Conservation (phyloP, 2,113 vertebrate species). For the Sterna hirundo region DNA sequence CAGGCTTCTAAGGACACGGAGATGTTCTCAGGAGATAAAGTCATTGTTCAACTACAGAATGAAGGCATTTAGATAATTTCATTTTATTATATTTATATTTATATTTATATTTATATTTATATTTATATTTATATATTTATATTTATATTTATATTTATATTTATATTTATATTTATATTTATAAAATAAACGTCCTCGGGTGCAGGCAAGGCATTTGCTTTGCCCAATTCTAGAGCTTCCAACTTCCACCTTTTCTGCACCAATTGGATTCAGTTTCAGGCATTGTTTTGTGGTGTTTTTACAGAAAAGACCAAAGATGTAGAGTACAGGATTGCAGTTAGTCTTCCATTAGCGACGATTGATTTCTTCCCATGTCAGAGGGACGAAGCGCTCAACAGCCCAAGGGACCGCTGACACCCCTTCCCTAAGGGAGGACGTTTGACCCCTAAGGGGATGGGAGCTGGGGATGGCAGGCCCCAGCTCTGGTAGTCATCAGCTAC, state of each 20-base stretch:
- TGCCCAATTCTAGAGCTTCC: background rate
- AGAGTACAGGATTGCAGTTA: background rate
- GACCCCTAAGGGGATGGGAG: background rate
- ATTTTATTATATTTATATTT: slow-evolving; percentile 40
- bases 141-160: slow-evolving; percentile 35
- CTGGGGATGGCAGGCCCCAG: background rate
- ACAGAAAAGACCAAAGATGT: background rate
- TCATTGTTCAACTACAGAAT: slow-evolving; percentile 29
- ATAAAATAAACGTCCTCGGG: background rate
- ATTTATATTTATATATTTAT: slow-evolving; percentile 32
- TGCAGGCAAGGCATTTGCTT: background rate
- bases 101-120: background rate
- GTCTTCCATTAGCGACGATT: background rate
- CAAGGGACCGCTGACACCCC: accelerated
- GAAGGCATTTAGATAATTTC: slow-evolving; percentile 3
- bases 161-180: slow-evolving; percentile 23
- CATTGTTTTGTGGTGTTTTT: background rate
- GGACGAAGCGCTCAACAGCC: background rate
- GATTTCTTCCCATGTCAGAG: background rate
- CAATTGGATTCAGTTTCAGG: background rate
- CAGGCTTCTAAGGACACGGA: background rate
- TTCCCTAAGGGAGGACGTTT: background rate
- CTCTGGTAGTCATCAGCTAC: background rate
- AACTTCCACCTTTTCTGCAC: background rate
- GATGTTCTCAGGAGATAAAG: slow-evolving; percentile 48